Evolutionary conservation across 2,888 invertebrate species (phyloP).

Genomic region (Brachypalpus laphriformis): DNA sequence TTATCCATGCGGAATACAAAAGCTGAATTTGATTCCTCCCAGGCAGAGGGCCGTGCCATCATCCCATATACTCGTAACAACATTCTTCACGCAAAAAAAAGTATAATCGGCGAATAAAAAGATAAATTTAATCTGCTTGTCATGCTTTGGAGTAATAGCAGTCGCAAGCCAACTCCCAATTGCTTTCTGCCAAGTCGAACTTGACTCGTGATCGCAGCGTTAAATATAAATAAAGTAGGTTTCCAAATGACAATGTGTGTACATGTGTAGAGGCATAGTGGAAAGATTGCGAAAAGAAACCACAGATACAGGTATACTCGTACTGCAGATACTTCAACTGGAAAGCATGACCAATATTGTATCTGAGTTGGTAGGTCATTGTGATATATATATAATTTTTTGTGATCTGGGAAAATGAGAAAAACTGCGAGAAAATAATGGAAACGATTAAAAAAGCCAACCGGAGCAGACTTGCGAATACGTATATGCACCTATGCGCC

Average conservation of each 20-base stretch:
- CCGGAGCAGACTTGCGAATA: background rate
- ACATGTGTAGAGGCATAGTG: background rate
- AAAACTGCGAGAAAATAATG: constrained; percentile 5
- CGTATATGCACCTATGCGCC: constrained; percentile 13
- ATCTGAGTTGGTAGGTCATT: constrained; percentile 34
- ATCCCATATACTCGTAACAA: background rate
- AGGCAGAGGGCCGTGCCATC: constrained; percentile 7
- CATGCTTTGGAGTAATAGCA: constrained; percentile 22
- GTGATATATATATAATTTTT: background rate
- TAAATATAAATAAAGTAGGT: constrained; percentile 30
- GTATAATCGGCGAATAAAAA: constrained; percentile 7
- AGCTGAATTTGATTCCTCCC: background rate
- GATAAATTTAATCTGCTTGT: constrained; percentile 29
- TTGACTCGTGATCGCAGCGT: constrained; percentile 17
- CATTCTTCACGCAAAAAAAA: constrained; percentile 20
- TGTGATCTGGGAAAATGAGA: background rate
- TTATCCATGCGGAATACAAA: constrained; percentile 26
- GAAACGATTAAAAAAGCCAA: background rate
- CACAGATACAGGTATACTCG: background rate
- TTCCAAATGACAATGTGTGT: constrained; percentile 35
- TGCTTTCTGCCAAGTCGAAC: constrained; percentile 10
- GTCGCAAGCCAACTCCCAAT: constrained; percentile 9
- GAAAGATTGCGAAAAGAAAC: constrained; percentile 30
- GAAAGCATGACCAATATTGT: constrained; percentile 29
- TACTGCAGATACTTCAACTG: constrained; percentile 6